Evolutionary conservation across 92 coral and sea anemone species (phyloP).

Genomic region (Epizoanthus ramosus): DNA sequence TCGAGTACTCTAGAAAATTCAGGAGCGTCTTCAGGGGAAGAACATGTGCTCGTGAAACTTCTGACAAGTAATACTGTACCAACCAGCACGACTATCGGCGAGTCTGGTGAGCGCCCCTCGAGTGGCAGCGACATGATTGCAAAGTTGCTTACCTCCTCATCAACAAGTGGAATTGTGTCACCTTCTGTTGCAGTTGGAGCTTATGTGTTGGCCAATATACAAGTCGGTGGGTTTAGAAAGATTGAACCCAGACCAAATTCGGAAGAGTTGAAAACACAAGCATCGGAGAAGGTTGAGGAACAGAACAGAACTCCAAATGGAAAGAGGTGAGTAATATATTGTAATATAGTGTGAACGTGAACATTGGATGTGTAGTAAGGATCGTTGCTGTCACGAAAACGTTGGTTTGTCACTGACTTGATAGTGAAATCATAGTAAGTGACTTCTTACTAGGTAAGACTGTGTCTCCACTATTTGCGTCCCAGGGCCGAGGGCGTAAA

Average conservation of each 20-base stretch:
- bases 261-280: conserved; percentile 40
- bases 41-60: conserved; percentile 33
- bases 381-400: no score
- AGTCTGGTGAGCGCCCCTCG: conserved; percentile 9
- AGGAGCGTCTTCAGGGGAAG: conserved; percentile 32
- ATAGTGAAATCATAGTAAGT: no score
- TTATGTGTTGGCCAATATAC: conserved; percentile 45
- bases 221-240: conserved; percentile 77
- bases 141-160: conserved; percentile 63
- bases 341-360: neutral
- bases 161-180: conserved; percentile 19
- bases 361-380: no score
- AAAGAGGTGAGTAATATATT: conserved; percentile 31
- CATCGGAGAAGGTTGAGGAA: conserved; percentile 39
- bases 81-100: neutral
- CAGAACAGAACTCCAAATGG: conserved; percentile 45
- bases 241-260: conserved; percentile 90
- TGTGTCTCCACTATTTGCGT: no score
- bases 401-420: neutral
- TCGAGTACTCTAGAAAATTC: conserved; percentile 1
- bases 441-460: no score
- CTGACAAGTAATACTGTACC: conserved; percentile 19
- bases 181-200: conserved; percentile 35
- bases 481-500: no score
- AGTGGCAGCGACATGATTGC: conserved; percentile 56